These are phyloP conservation scores for Archivesica marissinica DNA, from an alignment of 1,140 invertebrate species.

Conservation along the genomic window DNA sequence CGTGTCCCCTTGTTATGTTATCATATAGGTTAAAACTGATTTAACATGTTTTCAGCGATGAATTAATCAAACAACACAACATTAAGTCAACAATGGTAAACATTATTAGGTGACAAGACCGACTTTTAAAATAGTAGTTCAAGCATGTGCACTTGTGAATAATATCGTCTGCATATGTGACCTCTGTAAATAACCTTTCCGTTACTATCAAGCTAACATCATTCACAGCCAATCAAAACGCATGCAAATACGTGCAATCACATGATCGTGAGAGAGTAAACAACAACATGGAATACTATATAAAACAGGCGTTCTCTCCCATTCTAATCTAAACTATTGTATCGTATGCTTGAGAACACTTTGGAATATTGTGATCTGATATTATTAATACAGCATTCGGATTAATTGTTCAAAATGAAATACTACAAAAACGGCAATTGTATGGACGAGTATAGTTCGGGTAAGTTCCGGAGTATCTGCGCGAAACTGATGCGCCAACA, in stretches of 20 bases:
- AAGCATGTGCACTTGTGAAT: slow-evolving; percentile 3
- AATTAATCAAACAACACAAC: too few relatives aligned
- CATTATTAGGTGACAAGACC: not conserved
- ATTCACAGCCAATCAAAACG: slow-evolving; percentile 13
- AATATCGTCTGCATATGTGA: slow-evolving; percentile 26
- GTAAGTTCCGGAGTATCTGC: too few relatives aligned
- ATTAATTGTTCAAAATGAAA: not conserved
- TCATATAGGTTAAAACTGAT: too few relatives aligned
- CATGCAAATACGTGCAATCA: not conserved
- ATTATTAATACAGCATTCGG: too few relatives aligned
- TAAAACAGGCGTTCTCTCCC: not conserved
- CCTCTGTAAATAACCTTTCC: not conserved
- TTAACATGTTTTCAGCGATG: too few relatives aligned
- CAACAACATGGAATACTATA: not conserved
- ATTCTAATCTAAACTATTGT: too few relatives aligned
- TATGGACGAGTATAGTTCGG: not conserved
- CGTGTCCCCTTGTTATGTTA: too few relatives aligned
- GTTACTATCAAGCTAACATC: not conserved
- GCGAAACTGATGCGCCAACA: too few relatives aligned
- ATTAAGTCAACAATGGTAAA: too few relatives aligned
- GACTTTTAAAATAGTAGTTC: not conserved
- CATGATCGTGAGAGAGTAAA: slow-evolving; percentile 21
- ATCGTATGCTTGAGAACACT: too few relatives aligned
- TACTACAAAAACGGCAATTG: not conserved
- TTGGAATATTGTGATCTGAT: too few relatives aligned